Conservation (phyloP, 2,888 invertebrate species). For the Neoitamus cyanurus region DNA sequence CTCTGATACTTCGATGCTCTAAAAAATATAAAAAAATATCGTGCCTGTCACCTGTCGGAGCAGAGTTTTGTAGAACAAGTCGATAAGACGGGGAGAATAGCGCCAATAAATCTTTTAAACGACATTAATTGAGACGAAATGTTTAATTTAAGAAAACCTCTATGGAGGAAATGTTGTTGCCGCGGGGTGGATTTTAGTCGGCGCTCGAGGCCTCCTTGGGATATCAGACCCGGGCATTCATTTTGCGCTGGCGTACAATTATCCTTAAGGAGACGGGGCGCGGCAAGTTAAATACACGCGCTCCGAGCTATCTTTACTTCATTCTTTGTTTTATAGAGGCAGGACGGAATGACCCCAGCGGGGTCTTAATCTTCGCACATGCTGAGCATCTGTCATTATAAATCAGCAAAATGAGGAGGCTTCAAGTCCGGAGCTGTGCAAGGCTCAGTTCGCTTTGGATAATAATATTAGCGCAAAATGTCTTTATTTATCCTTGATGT, state of each 20-base stretch:
- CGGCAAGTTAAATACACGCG: neutral
- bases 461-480: conserved; percentile 66
- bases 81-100: conserved; percentile 40
- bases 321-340: neutral
- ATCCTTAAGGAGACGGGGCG: conserved; percentile 19
- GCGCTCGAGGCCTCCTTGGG: neutral
- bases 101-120: conserved; percentile 50
- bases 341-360: conserved; percentile 2
- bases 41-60: conserved; percentile 34
- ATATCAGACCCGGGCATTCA: conserved; percentile 16
- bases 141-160: conserved; percentile 48
- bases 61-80: conserved; percentile 35
- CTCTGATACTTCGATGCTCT: neutral
- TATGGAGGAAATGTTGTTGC: neutral
- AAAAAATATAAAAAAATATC: conserved; percentile 13
- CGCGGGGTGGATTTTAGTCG: neutral
- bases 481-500: conserved; percentile 60
- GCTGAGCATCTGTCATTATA: conserved; percentile 48
- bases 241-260: conserved; percentile 18
- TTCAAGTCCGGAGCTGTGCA: conserved; percentile 8
- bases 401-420: conserved; percentile 49
- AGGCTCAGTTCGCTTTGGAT: conserved; percentile 58
- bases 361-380: conserved; percentile 51
- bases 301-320: neutral
- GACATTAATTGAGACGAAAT: conserved; percentile 52